A percentile compares a stretch with the other conserved stretches of the same genome.
phyloP scores from a whole-genome alignment of 2,113 vertebrate genomes.

The Lampris incognitus region DNA sequence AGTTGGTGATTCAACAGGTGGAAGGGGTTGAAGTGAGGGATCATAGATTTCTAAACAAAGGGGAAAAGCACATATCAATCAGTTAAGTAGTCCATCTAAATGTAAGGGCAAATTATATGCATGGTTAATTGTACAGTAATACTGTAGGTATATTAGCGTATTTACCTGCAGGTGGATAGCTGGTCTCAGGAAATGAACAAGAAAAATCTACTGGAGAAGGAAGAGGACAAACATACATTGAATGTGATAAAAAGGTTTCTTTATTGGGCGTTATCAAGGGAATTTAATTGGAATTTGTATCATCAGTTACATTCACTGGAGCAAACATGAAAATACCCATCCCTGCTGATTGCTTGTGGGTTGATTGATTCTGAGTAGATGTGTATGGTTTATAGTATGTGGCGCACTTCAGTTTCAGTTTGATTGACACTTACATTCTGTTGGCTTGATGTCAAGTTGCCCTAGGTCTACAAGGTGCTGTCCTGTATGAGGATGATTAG shows the following conservation, averaged over 20 bases:
- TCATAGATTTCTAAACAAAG: conserved; percentile 73
- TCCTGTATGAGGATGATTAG: conserved; percentile 39
- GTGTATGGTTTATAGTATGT: too few relatives aligned
- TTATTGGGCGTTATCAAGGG: neutral
- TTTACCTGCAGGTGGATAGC: conserved; percentile 74
- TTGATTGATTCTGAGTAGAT: neutral
- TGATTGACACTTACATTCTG: conserved; percentile 61
- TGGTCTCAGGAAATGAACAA: conserved; percentile 75
- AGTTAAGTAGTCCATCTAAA: neutral
- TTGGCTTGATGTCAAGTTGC: conserved; percentile 64
- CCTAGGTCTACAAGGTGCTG: conserved; percentile 63
- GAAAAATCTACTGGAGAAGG: conserved; percentile 68
- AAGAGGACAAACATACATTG: neutral
- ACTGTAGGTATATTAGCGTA: neutral
- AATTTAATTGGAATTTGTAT: neutral
- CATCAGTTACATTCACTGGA: too few relatives aligned
- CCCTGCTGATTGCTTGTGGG: neutral
- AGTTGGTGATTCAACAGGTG: conserved; percentile 64
- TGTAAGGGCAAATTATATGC: neutral
- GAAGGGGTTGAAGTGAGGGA: conserved; percentile 42
- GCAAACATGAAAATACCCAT: too few relatives aligned
- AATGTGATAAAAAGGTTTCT: neutral
- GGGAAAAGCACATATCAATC: neutral
- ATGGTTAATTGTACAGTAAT: neutral
- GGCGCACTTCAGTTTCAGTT: neutral